A percentile compares a stretch with the other conserved stretches of the same genome.
These are phyloP conservation scores for Hippocampus zosterae DNA, from an alignment of 2,113 vertebrate genomes.

Conservation along the genomic window DNA sequence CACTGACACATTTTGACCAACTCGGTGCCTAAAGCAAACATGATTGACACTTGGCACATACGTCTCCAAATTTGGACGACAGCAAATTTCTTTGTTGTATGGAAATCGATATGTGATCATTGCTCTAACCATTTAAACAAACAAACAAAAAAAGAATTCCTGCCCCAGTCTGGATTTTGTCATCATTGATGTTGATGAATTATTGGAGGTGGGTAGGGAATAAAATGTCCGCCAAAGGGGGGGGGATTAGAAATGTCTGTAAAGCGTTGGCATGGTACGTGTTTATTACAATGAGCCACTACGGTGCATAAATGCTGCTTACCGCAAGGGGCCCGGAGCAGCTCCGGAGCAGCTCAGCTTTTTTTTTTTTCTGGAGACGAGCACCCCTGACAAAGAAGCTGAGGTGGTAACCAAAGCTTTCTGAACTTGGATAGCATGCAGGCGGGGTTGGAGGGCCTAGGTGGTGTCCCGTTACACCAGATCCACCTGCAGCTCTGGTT, in stretches of 20 bases:
- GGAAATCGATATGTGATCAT: neutral
- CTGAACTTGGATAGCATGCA: slow-evolving; percentile 20
- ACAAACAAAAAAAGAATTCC: neutral
- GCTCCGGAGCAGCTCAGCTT: slow-evolving; percentile 50
- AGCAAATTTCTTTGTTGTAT: neutral
- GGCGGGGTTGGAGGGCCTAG: slow-evolving; percentile 44
- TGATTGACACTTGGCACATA: neutral
- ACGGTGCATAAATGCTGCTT: slow-evolving; percentile 37
- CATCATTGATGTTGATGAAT: too few relatives aligned
- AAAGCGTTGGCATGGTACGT: slow-evolving; percentile 12
- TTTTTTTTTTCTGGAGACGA: slow-evolving; percentile 28
- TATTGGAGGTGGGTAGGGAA: too few relatives aligned
- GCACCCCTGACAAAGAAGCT: slow-evolving; percentile 50
- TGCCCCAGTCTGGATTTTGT: neutral
- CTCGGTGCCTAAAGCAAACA: slow-evolving; percentile 32
- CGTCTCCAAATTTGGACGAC: neutral
- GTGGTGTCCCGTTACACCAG: slow-evolving; percentile 59
- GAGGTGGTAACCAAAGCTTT: slow-evolving; percentile 61
- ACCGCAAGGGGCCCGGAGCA: slow-evolving; percentile 57
- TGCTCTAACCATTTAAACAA: neutral
- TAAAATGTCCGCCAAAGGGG: too few relatives aligned
- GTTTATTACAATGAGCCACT: slow-evolving; percentile 35
- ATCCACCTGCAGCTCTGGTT: slow-evolving; percentile 53
- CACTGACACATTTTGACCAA: slow-evolving; percentile 39
- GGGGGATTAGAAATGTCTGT: neutral